phyloP scores from a whole-genome alignment of 1,140 invertebrate species.

The Hylaeus volcanicus region DNA sequence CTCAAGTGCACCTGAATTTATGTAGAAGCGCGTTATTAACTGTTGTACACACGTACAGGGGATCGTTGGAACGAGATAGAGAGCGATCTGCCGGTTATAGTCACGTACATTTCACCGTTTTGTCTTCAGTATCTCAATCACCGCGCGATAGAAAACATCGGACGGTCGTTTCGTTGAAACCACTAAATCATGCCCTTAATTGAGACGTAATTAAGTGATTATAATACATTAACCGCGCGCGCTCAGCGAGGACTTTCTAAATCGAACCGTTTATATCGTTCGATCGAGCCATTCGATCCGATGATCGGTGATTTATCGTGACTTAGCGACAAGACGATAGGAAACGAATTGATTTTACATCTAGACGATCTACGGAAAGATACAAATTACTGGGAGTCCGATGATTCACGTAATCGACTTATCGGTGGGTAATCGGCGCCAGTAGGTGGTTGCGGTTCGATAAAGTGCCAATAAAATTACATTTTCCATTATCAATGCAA shows the following conservation, averaged over 20 bases:
- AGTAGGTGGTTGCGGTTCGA: no score
- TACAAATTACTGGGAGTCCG: not conserved
- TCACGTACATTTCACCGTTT: constrained; percentile 43
- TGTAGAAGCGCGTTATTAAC: constrained; percentile 27
- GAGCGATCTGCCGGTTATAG: constrained; percentile 48
- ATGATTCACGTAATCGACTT: not conserved
- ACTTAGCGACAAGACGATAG: not conserved
- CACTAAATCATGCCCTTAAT: constrained; percentile 1
- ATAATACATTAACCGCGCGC: not conserved
- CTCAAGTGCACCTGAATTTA: constrained; percentile 18
- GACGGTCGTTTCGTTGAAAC: no score
- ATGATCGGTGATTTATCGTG: no score
- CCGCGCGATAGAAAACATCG: not conserved
- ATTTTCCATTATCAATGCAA: no score
- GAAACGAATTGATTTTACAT: no score
- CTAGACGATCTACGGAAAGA: not conserved
- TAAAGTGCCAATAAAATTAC: no score
- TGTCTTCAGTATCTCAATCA: constrained; percentile 35
- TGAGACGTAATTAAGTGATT: constrained; percentile 2
- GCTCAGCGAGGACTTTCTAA: not conserved
- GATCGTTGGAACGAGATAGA: constrained; percentile 50
- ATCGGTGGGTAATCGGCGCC: no score
- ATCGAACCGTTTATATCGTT: not conserved
- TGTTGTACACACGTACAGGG: constrained; percentile 1
- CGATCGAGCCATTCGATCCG: constrained; percentile 1